A percentile compares a stretch with the other conserved stretches of the same genome.
phyloP scores from a whole-genome alignment of 2,888 invertebrate species.

The Sabatieria punctata region DNA sequence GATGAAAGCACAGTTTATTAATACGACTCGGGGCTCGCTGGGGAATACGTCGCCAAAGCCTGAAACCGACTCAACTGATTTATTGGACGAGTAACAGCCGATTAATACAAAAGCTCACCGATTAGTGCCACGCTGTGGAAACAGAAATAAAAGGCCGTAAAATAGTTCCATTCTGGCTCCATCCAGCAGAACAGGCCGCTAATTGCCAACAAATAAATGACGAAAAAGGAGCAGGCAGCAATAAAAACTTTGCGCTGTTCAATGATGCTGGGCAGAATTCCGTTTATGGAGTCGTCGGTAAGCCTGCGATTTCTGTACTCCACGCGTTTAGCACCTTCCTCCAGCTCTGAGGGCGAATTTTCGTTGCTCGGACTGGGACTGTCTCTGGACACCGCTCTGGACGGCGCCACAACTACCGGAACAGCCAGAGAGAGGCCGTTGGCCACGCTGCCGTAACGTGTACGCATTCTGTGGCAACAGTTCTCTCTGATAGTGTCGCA shows the following conservation, averaged over 20 bases:
- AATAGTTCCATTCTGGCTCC: constrained; percentile 18
- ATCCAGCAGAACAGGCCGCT: constrained; percentile 13
- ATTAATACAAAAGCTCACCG: constrained; percentile 11
- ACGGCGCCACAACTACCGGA: no score
- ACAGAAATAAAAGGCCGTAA: constrained; percentile 21
- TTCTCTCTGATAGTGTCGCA: no score
- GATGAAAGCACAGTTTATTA: constrained; percentile 20
- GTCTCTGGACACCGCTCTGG: neutral
- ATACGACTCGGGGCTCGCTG: constrained; percentile 14
- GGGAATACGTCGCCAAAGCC: constrained; percentile 25
- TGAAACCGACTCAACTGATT: constrained; percentile 8
- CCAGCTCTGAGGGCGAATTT: neutral
- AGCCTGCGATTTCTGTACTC: neutral
- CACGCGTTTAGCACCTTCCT: no score
- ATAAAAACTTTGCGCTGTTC: constrained; percentile 17
- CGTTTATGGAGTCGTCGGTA: neutral
- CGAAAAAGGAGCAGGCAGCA: constrained; percentile 17
- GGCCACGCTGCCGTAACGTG: no score
- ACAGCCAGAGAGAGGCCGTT: no score
- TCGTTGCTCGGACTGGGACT: neutral
- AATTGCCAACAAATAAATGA: constrained; percentile 16
- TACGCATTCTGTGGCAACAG: no score
- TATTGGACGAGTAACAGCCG: neutral
- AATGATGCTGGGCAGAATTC: constrained; percentile 8
- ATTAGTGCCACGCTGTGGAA: constrained; percentile 23